phyloP scores from a whole-genome alignment of 2,888 invertebrate species.

The Coremacera marginata region DNA sequence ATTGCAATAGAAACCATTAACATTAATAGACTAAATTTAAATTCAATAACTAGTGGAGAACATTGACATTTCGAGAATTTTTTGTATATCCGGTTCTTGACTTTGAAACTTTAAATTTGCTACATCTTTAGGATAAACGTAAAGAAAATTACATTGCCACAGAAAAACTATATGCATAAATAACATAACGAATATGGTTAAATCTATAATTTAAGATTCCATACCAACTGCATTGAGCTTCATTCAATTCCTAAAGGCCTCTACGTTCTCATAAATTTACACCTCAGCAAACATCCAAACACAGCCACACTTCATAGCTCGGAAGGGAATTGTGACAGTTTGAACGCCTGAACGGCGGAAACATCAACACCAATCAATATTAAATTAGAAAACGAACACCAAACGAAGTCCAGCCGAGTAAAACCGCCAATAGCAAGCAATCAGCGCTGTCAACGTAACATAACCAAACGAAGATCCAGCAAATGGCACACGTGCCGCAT shows the following conservation, averaged over 20 bases:
- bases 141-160: too few relatives aligned
- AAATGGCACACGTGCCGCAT: constrained; percentile 1
- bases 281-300: constrained; percentile 51
- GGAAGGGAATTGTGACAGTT: constrained; percentile 49
- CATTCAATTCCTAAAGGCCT: constrained; percentile 41
- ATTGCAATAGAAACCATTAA: too few relatives aligned
- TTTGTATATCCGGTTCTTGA: too few relatives aligned
- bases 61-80: too few relatives aligned
- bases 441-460: constrained; percentile 34
- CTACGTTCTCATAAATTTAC: constrained; percentile 61
- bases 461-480: constrained; percentile 6
- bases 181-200: too few relatives aligned
- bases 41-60: too few relatives aligned
- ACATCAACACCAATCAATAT: constrained; percentile 55
- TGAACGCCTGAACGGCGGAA: constrained; percentile 47
- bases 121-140: too few relatives aligned
- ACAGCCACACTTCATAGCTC: constrained; percentile 44
- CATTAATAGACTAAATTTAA: too few relatives aligned
- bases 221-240: background rate
- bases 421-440: constrained; percentile 36
- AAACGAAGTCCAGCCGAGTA: constrained; percentile 21
- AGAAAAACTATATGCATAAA: too few relatives aligned
- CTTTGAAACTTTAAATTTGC: too few relatives aligned
- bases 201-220: too few relatives aligned
- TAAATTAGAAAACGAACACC: constrained; percentile 51